Evolutionary conservation across 2,113 vertebrate species (phyloP).

Genomic region (Agapornis roseicollis): DNA sequence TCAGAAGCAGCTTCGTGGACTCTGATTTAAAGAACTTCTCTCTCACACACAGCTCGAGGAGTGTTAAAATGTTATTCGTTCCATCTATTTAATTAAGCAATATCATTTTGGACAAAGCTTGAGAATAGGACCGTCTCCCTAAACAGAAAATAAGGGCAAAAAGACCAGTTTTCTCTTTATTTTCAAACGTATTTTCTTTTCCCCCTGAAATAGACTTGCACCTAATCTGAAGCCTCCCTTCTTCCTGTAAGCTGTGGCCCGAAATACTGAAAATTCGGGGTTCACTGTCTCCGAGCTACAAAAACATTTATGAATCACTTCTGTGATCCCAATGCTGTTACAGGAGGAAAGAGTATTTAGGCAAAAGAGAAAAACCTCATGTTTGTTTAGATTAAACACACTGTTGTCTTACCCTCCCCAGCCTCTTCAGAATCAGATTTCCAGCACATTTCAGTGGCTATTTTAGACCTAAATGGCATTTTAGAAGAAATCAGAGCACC

Average conservation of each 20-base stretch:
- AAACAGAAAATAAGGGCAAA: background rate
- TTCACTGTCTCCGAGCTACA: background rate
- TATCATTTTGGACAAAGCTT: background rate
- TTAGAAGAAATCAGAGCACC: background rate
- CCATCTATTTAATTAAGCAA: background rate
- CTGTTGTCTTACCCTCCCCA: rapidly evolving
- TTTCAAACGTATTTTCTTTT: rapidly evolving
- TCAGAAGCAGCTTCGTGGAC: background rate
- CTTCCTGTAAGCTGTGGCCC: background rate
- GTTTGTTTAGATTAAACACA: background rate
- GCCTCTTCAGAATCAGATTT: background rate
- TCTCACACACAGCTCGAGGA: background rate
- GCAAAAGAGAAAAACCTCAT: background rate
- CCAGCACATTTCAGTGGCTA: background rate
- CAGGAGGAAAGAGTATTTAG: background rate
- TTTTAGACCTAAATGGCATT: background rate
- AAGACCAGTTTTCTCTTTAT: background rate
- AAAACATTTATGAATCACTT: background rate
- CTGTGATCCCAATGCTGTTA: background rate
- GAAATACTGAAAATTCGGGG: background rate
- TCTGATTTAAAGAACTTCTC: background rate
- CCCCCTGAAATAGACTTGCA: background rate
- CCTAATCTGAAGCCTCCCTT: background rate
- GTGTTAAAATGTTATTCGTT: background rate
- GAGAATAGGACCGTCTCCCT: background rate